Evolutionary conservation across 2,888 invertebrate species (phyloP), one percentile per base, ranked within the genome.

Genomic region (Sipha maydis): DNA sequence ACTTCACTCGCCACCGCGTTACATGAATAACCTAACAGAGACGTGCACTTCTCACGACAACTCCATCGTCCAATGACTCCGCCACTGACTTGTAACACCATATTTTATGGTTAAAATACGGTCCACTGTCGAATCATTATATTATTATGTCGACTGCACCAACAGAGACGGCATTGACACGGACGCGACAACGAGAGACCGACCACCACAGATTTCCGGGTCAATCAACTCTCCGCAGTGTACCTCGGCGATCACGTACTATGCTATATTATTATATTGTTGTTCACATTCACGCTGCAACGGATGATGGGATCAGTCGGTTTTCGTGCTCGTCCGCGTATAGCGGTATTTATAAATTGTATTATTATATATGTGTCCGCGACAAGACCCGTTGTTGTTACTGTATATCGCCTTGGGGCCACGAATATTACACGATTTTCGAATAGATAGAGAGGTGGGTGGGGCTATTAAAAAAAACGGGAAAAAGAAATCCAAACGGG

Each of bases 141-240:
- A 25, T 41, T 41, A 1, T 75, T 11, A 21, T 25, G 67, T 61
- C 28, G 48, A 85, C 28, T 71, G 85, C 85, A 85, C 71, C 67
- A 85, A 85, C 78, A 71, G 48, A 54, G 34, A 54, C 71, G 85
- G 78, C 85, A 71, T 85, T 85, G 85, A 85, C 78, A 67, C 84
- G 11, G 31, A 61, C 69, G 78, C 85, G 76, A 83, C n/a, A 28
- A 80, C 83, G 31, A 28, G 21, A 56, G 14, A 38, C 38, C 67
- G 80, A 77, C 84, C 41, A 31, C 25, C 76, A 31, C 41, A 41
- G 41, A 76, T 85, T 85, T 41, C 76, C 84, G 84, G 84, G 84
- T 85, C 76, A 85, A 77, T 83, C 83, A 83, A 83, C 56, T 73
- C 34, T 82, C 31, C 21, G 25, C 61, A 1, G 61, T 25, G 21